phyloP scores from a whole-genome alignment of 2,888 invertebrate genomes.

The Escarpia spicata region DNA sequence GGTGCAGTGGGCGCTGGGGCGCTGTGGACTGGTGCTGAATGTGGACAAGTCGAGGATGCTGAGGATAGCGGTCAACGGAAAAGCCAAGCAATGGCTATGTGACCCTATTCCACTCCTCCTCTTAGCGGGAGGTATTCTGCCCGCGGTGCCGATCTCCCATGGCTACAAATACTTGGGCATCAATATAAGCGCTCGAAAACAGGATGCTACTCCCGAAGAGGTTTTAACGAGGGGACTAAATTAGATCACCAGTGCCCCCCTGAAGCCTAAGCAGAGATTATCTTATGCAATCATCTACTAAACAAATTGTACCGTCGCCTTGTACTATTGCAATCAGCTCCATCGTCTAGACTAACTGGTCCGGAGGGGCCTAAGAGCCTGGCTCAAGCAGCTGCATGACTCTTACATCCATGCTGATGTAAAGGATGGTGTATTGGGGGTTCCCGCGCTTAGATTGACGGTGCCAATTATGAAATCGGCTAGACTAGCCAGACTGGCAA shows the following conservation, averaged over 20 bases:
- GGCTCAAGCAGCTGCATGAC: too few relatives aligned
- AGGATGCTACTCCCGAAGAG: not conserved
- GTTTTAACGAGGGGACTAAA: not conserved
- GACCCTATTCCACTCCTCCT: not conserved
- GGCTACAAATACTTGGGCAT: not conserved
- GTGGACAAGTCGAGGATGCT: too few relatives aligned
- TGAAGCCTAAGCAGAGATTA: not conserved
- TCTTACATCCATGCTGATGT: too few relatives aligned
- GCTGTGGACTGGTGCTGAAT: too few relatives aligned
- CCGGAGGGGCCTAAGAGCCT: too few relatives aligned
- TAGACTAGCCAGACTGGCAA: not conserved
- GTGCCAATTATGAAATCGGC: not conserved
- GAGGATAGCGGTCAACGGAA: too few relatives aligned
- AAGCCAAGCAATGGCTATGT: not conserved
- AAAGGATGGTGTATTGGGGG: not conserved
- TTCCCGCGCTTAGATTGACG: not conserved
- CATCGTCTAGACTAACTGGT: not conserved
- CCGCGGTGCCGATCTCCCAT: too few relatives aligned
- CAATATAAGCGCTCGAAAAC: not conserved
- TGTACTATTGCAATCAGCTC: not conserved
- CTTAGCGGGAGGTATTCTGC: too few relatives aligned
- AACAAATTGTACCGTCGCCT: not conserved
- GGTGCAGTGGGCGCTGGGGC: too few relatives aligned
- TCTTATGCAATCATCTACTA: not conserved
- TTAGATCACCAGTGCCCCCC: not conserved